Evolutionary conservation across 2,888 invertebrate species (phyloP), one percentile per base, ranked within the genome.

Genomic region (Alsophila aescularia): DNA sequence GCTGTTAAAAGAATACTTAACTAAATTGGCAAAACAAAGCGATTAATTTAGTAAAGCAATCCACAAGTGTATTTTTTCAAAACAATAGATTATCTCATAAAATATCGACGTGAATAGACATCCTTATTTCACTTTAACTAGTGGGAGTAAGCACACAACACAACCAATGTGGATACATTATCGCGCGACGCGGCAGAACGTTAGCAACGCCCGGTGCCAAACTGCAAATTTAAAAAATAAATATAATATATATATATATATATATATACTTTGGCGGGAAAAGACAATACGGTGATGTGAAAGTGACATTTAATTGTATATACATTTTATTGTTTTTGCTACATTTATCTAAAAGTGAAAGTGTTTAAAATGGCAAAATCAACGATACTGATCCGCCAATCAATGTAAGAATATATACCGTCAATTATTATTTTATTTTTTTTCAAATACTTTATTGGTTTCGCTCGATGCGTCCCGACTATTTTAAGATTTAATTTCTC

Each of bases 161-260:
- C n/a, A 45, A 52, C 70, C 69, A 69, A 63, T 66, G 67, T 71
- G 73, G 69, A 76, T 75, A 76, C 75, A 83, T 77, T 83, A 82
- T 73, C 70, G 73, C 24, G 55, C 50, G 35, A 29, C 55, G 27
- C 45, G 50, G 41, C 50, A 24, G 35, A 41, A 47, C 50, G 50
- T 21, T 14, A 13, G 36, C 50, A 45, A 29, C 36, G 45, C 31
- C 8, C 31, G 14, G 13, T 15, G 50, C 41, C 41, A 37, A 29
- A 29, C 63, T 56, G 54, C 48, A 44, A 55, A 34, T 36, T 35
- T 63, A 64, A 59, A 59, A 62, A 52, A 55, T n/a, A 4, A 24
- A 24, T 24, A 24, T 24, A n/a, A n/a, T n/a, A 31, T 1, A 52
- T 13, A 41, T 10, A 21, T 3, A 32, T 40, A 14, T 9, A 51